These are phyloP conservation scores for Drosophila arawakana DNA, from an alignment of 1,140 invertebrate genomes.

Conservation along the genomic window DNA sequence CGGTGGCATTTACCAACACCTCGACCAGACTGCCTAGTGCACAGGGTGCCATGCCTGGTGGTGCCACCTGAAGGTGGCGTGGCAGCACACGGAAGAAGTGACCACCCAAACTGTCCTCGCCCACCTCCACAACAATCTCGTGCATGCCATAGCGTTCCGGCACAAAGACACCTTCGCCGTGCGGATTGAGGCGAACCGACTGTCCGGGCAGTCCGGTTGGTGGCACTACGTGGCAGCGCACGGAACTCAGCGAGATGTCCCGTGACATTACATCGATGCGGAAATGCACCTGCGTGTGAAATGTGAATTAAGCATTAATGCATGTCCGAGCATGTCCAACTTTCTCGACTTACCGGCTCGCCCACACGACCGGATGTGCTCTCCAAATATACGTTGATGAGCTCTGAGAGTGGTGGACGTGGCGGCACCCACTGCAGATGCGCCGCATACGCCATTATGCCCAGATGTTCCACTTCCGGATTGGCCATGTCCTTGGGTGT, in stretches of 20 bases:
- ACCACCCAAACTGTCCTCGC: slow-evolving; percentile 86
- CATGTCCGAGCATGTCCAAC: background rate
- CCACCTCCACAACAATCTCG: slow-evolving; percentile 89
- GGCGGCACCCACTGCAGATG: slow-evolving; percentile 95
- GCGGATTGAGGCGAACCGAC: slow-evolving; percentile 87
- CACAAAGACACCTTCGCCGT: slow-evolving; percentile 92
- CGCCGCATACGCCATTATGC: slow-evolving; percentile 97
- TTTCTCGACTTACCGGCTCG: slow-evolving; percentile 88
- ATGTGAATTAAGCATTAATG: slow-evolving; percentile 67
- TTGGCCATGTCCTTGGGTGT: slow-evolving; percentile 97
- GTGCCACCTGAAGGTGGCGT: slow-evolving; percentile 92
- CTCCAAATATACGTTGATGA: slow-evolving; percentile 90
- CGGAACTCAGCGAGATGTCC: slow-evolving; percentile 91
- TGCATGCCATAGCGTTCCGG: slow-evolving; percentile 97
- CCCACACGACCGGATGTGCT: slow-evolving; percentile 93
- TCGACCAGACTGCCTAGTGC: slow-evolving; percentile 97
- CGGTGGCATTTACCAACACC: slow-evolving; percentile 95
- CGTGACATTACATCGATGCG: slow-evolving; percentile 91
- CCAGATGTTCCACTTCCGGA: slow-evolving; percentile 96
- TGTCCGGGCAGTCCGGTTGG: slow-evolving; percentile 88
- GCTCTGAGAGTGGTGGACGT: slow-evolving; percentile 91
- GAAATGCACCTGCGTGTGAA: slow-evolving; percentile 90
- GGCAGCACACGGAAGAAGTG: slow-evolving; percentile 95
- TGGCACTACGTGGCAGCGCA: slow-evolving; percentile 93
- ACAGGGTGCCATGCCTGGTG: slow-evolving; percentile 97